phyloP scores from a whole-genome alignment of 2,113 vertebrate species.

The Bambusicola thoracicus region DNA sequence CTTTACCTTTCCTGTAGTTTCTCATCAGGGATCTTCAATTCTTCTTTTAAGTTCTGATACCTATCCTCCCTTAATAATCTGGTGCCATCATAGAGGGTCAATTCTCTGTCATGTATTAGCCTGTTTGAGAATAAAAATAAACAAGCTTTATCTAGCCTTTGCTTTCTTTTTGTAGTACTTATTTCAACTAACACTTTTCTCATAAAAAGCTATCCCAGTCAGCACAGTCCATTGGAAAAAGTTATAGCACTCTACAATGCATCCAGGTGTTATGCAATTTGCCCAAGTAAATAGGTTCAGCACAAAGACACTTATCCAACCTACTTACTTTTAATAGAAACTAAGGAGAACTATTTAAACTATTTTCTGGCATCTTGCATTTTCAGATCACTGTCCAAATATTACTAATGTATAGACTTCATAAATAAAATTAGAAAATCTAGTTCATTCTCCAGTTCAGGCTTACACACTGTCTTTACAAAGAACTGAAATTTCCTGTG shows the following conservation, averaged over 20 bases:
- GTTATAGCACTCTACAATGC: neutral
- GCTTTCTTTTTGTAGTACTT: neutral
- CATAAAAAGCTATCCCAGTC: neutral
- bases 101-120: conserved; percentile 92
- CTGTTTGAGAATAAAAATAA: conserved; percentile 70
- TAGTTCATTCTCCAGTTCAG: neutral
- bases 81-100: conserved; percentile 93
- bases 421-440: neutral
- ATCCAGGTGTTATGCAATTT: neutral
- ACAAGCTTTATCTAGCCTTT: neutral
- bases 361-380: neutral
- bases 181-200: fast-evolving
- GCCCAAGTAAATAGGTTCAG: neutral
- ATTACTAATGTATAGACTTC: neutral
- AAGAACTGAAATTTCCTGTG: neutral
- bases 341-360: neutral
- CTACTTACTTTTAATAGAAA: neutral
- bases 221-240: neutral
- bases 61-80: conserved; percentile 90
- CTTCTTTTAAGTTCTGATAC: conserved; percentile 86
- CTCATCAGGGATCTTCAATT: conserved; percentile 85
- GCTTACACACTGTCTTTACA: neutral
- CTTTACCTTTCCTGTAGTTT: conserved; percentile 87
- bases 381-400: neutral
- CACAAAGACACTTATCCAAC: fast-evolving